Evolutionary conservation across 2,797 vertebrate genomes (phyloP).

Genomic region (Spinibarbus caldwelli): DNA sequence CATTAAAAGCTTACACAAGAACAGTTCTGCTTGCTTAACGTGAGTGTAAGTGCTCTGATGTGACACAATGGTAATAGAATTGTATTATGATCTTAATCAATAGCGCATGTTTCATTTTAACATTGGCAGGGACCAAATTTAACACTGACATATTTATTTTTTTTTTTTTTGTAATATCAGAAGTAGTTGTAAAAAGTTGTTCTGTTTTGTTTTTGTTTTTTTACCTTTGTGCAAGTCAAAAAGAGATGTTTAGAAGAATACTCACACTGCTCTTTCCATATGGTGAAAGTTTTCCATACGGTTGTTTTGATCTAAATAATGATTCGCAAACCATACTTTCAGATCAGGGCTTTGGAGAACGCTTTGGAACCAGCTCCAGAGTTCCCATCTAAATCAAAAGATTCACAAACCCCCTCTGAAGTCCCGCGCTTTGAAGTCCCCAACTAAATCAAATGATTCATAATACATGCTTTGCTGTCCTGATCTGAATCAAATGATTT

Average conservation of each 20-base stretch:
- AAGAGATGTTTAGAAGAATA: not conserved
- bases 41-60: not conserved
- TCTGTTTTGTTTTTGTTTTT: not conserved
- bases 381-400: no score
- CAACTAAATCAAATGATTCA: no score
- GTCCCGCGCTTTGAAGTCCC: no score
- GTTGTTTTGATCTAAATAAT: no score
- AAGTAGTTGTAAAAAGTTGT: not conserved
- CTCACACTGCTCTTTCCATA: not conserved
- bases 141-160: no score
- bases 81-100: not conserved
- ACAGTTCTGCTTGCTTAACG: not conserved
- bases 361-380: no score
- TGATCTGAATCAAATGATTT: no score
- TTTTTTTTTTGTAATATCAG: not conserved
- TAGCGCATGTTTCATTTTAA: not conserved
- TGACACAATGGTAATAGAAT: not conserved
- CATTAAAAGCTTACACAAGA: slow-evolving; percentile 4
- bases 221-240: not conserved
- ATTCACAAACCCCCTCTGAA: no score
- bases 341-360: no score
- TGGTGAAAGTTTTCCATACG: not conserved
- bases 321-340: no score
- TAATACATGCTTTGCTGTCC: no score
- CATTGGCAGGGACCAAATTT: not conserved